Evolutionary conservation across 37 sponge, comb jelly and placozoan species (phyloP).

Genomic region (Eunapius fragilis): DNA sequence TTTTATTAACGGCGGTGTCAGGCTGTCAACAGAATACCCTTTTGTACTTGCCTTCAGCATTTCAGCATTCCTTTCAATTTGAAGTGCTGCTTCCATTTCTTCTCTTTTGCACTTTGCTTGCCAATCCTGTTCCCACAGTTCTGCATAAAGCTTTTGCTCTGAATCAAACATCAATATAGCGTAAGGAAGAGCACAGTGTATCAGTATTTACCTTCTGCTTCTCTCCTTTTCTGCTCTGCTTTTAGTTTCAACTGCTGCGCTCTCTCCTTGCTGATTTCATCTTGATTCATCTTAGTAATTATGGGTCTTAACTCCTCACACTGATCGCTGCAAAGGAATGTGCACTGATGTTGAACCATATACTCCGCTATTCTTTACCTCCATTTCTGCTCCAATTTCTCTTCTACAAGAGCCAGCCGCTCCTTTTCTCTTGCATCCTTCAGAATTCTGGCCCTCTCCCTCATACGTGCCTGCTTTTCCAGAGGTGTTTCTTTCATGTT

Average conservation of each 20-base stretch:
- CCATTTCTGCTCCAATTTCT: constrained; percentile 94
- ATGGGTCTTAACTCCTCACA: constrained; percentile 94
- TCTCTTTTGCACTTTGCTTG: constrained; percentile 87
- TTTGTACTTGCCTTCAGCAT: constrained; percentile 64
- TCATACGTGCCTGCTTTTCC: constrained; percentile 95
- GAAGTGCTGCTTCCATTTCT: constrained; percentile 89
- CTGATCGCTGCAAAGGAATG: constrained; percentile 64
- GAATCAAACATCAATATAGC: neutral
- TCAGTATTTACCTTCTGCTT: constrained; percentile 64
- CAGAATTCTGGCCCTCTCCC: constrained; percentile 83
- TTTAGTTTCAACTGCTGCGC: constrained; percentile 84
- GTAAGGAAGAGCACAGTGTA: neutral
- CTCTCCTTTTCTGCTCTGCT: constrained; percentile 43
- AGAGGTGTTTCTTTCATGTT: constrained; percentile 79
- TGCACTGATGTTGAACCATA: too few species aligned
- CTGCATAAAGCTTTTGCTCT: constrained; percentile 94
- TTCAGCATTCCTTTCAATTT: constrained; percentile 88
- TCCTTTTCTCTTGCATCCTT: constrained; percentile 88
- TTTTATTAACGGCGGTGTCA: too few species aligned
- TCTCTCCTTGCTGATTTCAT: constrained; percentile 82
- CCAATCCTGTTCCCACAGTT: constrained; percentile 91
- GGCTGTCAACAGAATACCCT: neutral
- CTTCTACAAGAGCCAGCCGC: constrained; percentile 84
- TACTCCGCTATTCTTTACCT: constrained; percentile 47
- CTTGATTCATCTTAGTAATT: constrained; percentile 65